Evolutionary conservation across 2,888 invertebrate genomes (phyloP), one percentile per base, ranked within the genome.

Genomic region (Orgyia antiqua): DNA sequence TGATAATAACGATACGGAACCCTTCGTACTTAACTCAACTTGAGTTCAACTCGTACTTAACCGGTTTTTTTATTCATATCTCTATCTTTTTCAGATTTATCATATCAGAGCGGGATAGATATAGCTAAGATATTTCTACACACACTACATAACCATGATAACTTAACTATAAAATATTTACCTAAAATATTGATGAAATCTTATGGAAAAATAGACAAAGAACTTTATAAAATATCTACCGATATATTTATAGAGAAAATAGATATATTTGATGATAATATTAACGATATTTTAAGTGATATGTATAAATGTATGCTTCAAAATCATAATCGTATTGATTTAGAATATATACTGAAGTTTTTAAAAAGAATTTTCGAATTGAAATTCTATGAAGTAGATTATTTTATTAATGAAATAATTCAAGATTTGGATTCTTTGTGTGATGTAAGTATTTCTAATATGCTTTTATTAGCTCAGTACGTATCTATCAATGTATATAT

Each of bases 81-180:
- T n/a, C n/a, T n/a, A n/a, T n/a, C n/a, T n/a, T 13, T 76, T 76
- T 33, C 54, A 78, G 78, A 49, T 0, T 44, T 48, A 0, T 33
- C 45, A 0, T 52, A 46, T 21, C 48, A 55, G 7, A 57, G 67
- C 0, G 67, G 65, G 1, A 30, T 71, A 4, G 64, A 74, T 2
- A 40, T 78, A 24, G 33, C 62, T 0, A 51, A 61, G 4, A 52
- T 65, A 0, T 27, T 77, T 6, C 8, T 71, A 13, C 19, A 47
- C 8, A 42, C 61, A 0, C 25, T 77, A 0, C 63, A 63, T 26
- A 51, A 62, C 0, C 67, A 74, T 28, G 67, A 73, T 9, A 28
- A 43, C 0, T n/a, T 70, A 0, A 54, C 60, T 1, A 40, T 56
- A 15, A 41, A 44, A 0, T 39, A 63, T 26, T 35, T 79, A 11